phyloP scores from a whole-genome alignment of 2,113 vertebrate genomes.

The Lucifuga dentata region DNA sequence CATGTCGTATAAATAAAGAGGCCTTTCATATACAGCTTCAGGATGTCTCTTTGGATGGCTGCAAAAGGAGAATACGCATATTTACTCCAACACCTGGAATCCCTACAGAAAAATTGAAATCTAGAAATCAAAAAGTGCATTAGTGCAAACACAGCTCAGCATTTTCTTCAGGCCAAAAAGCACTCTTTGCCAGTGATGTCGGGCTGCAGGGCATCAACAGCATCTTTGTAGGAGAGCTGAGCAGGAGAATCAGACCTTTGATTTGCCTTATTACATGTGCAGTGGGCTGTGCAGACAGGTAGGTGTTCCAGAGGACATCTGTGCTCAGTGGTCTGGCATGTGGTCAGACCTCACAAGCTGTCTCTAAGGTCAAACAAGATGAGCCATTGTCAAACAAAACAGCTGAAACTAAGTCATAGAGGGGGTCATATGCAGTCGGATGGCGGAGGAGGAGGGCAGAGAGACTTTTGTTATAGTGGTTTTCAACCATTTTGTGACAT shows the following conservation, averaged over 20 bases:
- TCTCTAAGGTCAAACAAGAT: conserved; percentile 46
- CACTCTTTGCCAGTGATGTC: conserved; percentile 39
- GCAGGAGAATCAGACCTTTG: conserved; percentile 46
- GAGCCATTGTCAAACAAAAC: conserved; percentile 31
- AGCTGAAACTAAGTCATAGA: conserved; percentile 21
- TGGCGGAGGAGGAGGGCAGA: neutral
- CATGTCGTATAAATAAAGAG: conserved; percentile 29
- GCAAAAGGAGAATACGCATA: conserved; percentile 45
- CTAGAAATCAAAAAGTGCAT: conserved; percentile 40
- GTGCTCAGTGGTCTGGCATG: conserved; percentile 5
- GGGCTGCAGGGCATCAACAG: conserved; percentile 55
- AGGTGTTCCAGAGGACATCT: conserved; percentile 34
- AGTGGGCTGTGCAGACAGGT: conserved; percentile 11
- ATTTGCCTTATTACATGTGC: conserved; percentile 31
- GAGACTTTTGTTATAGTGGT: conserved; percentile 1
- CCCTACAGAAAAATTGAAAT: conserved; percentile 33
- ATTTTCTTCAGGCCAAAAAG: conserved; percentile 57
- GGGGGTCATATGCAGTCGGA: conserved; percentile 5
- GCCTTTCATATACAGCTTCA: conserved; percentile 23
- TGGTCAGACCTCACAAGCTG: conserved; percentile 14
- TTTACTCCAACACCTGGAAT: conserved; percentile 39
- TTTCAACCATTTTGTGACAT: too few species aligned
- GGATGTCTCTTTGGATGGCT: conserved; percentile 47
- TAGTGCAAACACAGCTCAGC: conserved; percentile 46
- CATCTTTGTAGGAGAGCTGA: conserved; percentile 48